These are phyloP conservation scores for Ovibos moschatus DNA, from an alignment of 2,113 vertebrate genomes.

Conservation along the genomic window DNA sequence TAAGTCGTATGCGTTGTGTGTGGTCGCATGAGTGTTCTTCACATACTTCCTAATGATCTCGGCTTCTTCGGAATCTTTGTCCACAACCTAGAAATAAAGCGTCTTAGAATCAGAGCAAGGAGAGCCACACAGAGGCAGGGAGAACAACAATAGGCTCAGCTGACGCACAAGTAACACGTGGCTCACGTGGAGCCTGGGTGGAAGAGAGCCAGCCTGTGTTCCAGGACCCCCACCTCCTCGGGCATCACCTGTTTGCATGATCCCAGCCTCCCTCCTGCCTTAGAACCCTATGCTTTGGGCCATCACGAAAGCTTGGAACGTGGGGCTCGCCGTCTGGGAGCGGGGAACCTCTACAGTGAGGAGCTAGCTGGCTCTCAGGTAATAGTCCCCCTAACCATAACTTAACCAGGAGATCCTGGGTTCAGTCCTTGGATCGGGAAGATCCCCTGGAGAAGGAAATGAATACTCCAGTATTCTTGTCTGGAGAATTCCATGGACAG, in stretches of 20 bases:
- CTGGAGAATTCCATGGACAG: background rate
- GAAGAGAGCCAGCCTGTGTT: background rate
- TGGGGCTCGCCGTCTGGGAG: background rate
- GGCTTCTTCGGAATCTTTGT: constrained; percentile 90
- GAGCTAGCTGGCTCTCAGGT: background rate
- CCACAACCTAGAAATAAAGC: constrained; percentile 87
- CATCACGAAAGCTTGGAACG: background rate
- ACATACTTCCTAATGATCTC: constrained; percentile 93
- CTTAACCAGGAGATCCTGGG: background rate
- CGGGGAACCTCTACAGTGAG: background rate
- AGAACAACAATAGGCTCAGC: background rate
- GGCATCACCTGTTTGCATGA: background rate
- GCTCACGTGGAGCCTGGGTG: accelerated
- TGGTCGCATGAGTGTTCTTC: constrained; percentile 97
- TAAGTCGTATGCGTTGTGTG: constrained; percentile 95
- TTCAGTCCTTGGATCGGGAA: background rate
- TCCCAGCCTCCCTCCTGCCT: background rate
- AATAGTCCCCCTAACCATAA: background rate
- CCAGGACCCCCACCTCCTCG: background rate
- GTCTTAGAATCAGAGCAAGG: background rate
- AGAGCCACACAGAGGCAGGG: background rate
- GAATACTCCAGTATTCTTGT: background rate
- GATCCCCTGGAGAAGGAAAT: background rate
- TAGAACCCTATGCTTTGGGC: background rate
- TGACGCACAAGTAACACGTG: accelerated